Evolutionary conservation across 2,888 invertebrate genomes (phyloP), one percentile per base, ranked within the genome.

Genomic region (Bombylius major): DNA sequence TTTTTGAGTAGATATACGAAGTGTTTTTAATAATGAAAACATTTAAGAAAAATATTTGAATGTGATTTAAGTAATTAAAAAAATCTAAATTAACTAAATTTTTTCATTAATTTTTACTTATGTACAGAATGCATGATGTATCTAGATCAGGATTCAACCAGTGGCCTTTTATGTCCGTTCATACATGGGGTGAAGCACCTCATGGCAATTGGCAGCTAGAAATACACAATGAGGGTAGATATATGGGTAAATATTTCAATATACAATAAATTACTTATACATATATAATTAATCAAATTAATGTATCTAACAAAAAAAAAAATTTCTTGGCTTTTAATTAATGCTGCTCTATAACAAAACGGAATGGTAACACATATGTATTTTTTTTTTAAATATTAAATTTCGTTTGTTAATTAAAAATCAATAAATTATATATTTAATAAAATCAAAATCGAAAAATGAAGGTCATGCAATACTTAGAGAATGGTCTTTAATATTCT

Each of bases 121-220:
- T 49, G 65, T 65, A 11, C 55, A 72, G 72, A 56, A 50, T 66
- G 12, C 88, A 93, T 67, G 98, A 99, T 74, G 82, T 85, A 52
- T 94, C 95, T 12, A 82, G 89, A 54, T 81, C 89, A 53, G 98
- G 98, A 48, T 99, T 99, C 78, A 87, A 83, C 70, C 87, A 92
- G 65, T 99, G 99, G 99, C 98, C 98, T 55, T 99, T 99, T 77
- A 98, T 99, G 98, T 95, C 96, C 50, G 96, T 91, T 59, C 98
- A 99, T 75, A 92, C 88, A 70, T 99, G 99, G 99, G 98, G 98
- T 31, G 99, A 99, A 73, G 82, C 84, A 39, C 94, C 97, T 1
- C 82, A 89, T 62, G 99, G 99, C 48, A 81, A 83, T 61, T 99
- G 99, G 99, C 87, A 87, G 66, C 79, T 99, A 58, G 94, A 96